Percentiles rank a stretch among this genome's conserved stretches.
phyloP scores from a whole-genome alignment of 2,113 vertebrate species.

The Puma concolor region DNA sequence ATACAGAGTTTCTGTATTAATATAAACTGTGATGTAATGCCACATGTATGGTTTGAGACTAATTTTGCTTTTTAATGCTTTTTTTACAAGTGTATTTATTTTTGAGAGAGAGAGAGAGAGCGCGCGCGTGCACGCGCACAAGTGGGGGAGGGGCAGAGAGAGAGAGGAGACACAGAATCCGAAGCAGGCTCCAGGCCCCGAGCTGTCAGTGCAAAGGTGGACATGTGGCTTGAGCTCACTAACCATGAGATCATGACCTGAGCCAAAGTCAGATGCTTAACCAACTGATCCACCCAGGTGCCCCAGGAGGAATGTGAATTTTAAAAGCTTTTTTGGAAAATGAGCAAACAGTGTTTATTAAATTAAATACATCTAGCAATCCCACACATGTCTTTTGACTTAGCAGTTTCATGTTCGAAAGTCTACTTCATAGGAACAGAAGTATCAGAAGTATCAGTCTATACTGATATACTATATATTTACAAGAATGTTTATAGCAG shows the following conservation, averaged over 20 bases:
- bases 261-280: too few species aligned
- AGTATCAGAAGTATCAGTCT: not conserved
- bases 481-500: not conserved
- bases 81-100: too few species aligned
- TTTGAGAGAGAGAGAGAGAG: too few species aligned
- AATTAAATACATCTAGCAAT: not conserved
- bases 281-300: too few species aligned
- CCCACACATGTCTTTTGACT: not conserved
- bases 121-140: fast-evolving
- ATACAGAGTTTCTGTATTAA: not conserved
- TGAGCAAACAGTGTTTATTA: not conserved
- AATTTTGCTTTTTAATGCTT: not conserved
- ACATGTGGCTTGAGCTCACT: too few species aligned
- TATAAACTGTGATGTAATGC: not conserved
- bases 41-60: not conserved
- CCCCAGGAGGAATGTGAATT: not conserved
- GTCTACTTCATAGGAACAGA: not conserved
- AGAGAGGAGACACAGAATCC: too few species aligned
- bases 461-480: not conserved
- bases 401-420: not conserved
- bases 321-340: not conserved
- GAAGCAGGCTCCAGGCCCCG: too few species aligned
- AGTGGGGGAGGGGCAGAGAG: too few species aligned
- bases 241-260: too few species aligned
- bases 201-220: too few species aligned